Conservation (phyloP, 2,113 vertebrate species). For the Rhagologus leucostigma region DNA sequence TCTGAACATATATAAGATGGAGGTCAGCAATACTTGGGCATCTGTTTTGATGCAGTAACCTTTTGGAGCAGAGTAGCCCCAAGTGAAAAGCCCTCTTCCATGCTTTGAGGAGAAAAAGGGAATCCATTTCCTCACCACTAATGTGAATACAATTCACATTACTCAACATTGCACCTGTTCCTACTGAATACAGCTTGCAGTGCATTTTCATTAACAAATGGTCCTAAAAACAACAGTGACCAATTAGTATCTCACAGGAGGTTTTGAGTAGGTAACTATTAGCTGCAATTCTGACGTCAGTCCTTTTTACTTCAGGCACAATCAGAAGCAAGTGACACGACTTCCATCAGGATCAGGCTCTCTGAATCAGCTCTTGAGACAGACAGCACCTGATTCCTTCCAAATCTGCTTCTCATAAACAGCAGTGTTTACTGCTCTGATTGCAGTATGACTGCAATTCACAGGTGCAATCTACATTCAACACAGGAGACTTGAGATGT, state of each 20-base stretch:
- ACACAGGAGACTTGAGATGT: background rate
- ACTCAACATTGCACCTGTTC: background rate
- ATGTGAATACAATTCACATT: background rate
- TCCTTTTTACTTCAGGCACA: background rate
- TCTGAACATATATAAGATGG: background rate
- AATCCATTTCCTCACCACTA: background rate
- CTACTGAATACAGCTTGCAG: background rate
- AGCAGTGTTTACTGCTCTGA: background rate
- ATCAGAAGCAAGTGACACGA: background rate
- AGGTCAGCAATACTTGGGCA: background rate
- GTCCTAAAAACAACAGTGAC: background rate
- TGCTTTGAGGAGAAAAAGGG: background rate
- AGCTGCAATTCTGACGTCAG: background rate
- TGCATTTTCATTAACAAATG: background rate
- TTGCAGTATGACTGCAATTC: background rate
- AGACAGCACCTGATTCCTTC: background rate
- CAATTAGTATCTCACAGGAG: background rate
- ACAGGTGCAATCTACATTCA: no score
- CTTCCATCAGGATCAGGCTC: background rate
- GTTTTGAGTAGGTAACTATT: background rate
- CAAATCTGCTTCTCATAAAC: background rate
- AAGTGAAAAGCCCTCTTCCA: background rate
- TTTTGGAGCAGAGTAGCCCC: background rate
- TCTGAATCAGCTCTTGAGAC: background rate
- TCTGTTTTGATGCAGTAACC: background rate